A percentile compares a stretch with the other conserved stretches of the same genome.
Evolutionary conservation across 2,797 vertebrate genomes (phyloP).

Genomic region (Thamnophis elegans): DNA sequence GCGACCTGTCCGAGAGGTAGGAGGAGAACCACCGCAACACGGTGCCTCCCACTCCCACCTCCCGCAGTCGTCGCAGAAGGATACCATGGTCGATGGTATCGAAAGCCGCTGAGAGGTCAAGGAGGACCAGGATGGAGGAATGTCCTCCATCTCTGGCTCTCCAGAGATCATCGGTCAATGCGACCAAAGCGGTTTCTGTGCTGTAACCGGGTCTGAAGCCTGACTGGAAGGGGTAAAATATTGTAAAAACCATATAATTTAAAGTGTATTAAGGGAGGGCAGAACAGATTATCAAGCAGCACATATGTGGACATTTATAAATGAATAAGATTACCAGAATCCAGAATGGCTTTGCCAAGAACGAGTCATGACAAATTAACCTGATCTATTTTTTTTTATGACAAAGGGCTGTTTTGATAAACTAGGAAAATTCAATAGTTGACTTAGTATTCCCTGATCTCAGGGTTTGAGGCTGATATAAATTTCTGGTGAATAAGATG

Average conservation of each 20-base stretch:
- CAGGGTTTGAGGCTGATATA: background rate
- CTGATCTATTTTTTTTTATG: background rate
- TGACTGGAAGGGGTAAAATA: too few relatives aligned
- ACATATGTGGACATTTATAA: background rate
- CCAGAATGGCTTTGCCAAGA: background rate
- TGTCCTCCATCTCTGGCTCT: too few relatives aligned
- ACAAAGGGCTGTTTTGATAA: background rate
- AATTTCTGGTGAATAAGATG: background rate
- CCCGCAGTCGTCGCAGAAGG: too few relatives aligned
- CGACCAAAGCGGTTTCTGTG: too few relatives aligned
- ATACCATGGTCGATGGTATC: too few relatives aligned
- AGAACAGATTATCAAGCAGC: background rate
- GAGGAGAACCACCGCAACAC: too few relatives aligned
- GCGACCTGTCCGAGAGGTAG: too few relatives aligned
- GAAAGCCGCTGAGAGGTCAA: too few relatives aligned
- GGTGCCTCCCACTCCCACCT: too few relatives aligned
- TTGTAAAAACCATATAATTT: background rate
- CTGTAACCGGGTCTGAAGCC: too few relatives aligned
- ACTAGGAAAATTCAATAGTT: background rate
- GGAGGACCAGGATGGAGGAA: too few relatives aligned
- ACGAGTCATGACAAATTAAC: background rate
- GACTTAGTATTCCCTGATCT: background rate
- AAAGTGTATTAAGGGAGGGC: background rate
- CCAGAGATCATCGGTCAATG: too few relatives aligned
- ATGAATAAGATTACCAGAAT: background rate